Conservation (phyloP, 2,113 vertebrate genomes). For the Mus musculus region DNA sequence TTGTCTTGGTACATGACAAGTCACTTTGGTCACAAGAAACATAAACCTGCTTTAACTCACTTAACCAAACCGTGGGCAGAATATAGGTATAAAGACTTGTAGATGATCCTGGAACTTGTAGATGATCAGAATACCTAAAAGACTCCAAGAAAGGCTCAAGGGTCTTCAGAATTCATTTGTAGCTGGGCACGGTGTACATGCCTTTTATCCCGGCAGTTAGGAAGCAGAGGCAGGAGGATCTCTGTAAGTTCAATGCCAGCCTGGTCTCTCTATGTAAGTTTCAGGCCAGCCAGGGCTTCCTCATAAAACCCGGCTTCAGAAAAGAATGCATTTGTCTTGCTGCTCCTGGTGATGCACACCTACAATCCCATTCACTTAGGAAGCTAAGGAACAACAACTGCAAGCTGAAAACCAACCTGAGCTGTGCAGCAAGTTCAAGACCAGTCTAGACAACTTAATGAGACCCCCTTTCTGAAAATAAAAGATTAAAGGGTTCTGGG, state of each 20-base stretch:
- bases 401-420: background rate
- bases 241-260: background rate
- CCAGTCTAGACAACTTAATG: background rate
- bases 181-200: background rate
- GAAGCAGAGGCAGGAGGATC: too few species aligned
- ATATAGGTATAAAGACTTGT: background rate
- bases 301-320: background rate
- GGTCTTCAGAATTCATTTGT: constrained; percentile 1
- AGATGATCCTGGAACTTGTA: background rate
- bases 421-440: background rate
- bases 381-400: background rate
- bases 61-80: background rate
- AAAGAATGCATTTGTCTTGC: background rate
- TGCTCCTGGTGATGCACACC: background rate
- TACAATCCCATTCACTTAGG: background rate
- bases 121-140: background rate
- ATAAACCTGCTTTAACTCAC: constrained; percentile 1
- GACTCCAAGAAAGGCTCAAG: background rate
- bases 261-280: background rate
- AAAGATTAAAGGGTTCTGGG: background rate
- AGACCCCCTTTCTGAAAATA: background rate
- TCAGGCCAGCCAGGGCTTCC: background rate
- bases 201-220: background rate
- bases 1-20: background rate
- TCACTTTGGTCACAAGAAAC: constrained; percentile 49